phyloP scores from a whole-genome alignment of 2,888 invertebrate species.

The Campoletis raptor region DNA sequence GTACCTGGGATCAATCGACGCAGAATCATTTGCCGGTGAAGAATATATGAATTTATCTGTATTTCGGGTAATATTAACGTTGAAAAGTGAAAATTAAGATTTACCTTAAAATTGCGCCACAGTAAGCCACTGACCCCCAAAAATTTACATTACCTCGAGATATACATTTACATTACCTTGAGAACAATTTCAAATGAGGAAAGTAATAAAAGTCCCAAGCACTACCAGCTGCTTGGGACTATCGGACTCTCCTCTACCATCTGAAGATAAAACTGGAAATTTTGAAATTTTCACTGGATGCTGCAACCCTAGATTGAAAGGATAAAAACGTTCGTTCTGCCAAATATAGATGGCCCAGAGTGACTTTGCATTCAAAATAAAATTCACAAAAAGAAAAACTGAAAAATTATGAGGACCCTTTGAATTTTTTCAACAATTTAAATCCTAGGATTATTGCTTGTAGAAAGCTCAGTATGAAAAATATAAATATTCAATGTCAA shows the following conservation, averaged over 20 bases:
- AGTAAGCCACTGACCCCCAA: too few species aligned
- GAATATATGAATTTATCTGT: too few species aligned
- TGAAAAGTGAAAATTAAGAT: too few species aligned
- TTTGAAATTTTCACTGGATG: not conserved
- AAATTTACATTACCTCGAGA: too few species aligned
- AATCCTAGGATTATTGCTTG: not conserved
- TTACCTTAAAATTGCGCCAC: too few species aligned
- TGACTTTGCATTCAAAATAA: not conserved
- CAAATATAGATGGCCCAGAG: not conserved
- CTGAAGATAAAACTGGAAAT: not conserved
- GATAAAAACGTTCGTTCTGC: not conserved
- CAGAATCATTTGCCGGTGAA: too few species aligned
- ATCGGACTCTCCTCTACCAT: not conserved
- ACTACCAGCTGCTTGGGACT: too few species aligned
- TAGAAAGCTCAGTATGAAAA: not conserved
- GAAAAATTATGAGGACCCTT: not conserved
- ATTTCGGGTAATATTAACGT: too few species aligned
- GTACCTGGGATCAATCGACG: too few species aligned
- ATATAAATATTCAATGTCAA: not conserved
- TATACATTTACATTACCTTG: too few species aligned
- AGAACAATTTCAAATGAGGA: too few species aligned
- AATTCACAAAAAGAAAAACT: not conserved
- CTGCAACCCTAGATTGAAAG: not conserved
- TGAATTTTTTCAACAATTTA: not conserved
- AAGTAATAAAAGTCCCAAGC: too few species aligned